phyloP scores from a whole-genome alignment of 1,140 invertebrate genomes.

The Melanaphis sacchari region DNA sequence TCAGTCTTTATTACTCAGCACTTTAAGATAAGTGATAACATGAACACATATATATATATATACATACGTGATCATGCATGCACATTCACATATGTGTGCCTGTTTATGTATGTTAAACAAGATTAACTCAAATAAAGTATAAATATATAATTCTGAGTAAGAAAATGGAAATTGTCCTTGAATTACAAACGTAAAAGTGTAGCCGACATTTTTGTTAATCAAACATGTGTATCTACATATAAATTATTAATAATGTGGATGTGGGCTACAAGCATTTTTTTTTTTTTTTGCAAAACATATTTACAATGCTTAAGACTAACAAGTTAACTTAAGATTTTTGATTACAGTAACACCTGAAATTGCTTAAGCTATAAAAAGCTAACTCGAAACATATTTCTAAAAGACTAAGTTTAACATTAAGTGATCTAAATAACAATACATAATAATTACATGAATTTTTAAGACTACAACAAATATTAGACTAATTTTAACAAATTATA shows the following conservation, averaged over 20 bases:
- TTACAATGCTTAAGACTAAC: conserved; percentile 41
- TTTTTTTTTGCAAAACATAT: conserved; percentile 40
- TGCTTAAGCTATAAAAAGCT: neutral
- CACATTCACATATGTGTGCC: neutral
- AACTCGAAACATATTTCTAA: neutral
- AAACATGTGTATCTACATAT: neutral
- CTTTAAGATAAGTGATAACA: neutral
- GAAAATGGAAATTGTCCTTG: conserved; percentile 25
- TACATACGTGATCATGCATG: neutral
- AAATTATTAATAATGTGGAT: neutral
- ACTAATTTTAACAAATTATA: conserved; percentile 40
- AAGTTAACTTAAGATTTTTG: conserved; percentile 23
- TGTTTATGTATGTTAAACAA: neutral
- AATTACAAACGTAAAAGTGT: neutral
- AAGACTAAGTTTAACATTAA: conserved; percentile 3
- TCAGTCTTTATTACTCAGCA: conserved; percentile 47
- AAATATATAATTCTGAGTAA: conserved; percentile 2
- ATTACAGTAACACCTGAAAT: conserved; percentile 36
- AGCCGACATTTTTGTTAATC: neutral
- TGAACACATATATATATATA: neutral
- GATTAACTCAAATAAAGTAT: conserved; percentile 12
- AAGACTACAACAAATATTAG: conserved; percentile 47
- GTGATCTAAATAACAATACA: conserved; percentile 47
- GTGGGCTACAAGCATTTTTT: neutral
- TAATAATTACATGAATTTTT: neutral